phyloP scores from a whole-genome alignment of 1,140 invertebrate species.

The Ylistrum balloti region DNA sequence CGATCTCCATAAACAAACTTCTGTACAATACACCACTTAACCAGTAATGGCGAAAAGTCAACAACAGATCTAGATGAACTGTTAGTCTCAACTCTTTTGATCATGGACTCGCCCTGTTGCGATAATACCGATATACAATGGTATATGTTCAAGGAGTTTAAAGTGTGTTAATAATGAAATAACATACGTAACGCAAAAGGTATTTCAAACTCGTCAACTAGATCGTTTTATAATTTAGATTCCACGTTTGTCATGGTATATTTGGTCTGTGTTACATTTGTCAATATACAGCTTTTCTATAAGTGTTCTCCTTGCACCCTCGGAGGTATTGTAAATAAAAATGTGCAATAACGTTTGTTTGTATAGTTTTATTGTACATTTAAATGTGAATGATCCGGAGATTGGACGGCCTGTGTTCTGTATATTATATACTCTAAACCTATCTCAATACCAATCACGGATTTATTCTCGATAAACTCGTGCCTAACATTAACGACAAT shows the following conservation, averaged over 20 bases:
- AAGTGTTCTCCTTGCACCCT: not conserved
- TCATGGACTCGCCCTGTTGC: not conserved
- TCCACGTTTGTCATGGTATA: constrained; percentile 1
- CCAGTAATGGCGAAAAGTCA: not conserved
- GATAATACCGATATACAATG: not conserved
- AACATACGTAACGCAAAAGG: not conserved
- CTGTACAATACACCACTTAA: not conserved
- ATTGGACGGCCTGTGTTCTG: not conserved
- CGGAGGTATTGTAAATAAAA: not conserved
- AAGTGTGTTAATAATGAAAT: not conserved
- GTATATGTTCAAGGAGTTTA: not conserved
- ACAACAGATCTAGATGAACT: not conserved
- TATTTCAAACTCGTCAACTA: not conserved
- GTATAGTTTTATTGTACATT: not conserved
- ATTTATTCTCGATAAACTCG: too few relatives aligned
- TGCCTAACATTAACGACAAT: too few relatives aligned
- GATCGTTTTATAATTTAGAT: not conserved
- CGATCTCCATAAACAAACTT: not conserved
- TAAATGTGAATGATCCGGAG: not conserved
- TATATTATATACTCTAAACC: too few relatives aligned
- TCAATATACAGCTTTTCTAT: not conserved
- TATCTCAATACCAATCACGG: not conserved
- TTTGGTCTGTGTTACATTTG: constrained; percentile 22
- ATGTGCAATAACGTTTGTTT: not conserved
- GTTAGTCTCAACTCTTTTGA: not conserved